Conservation (phyloP, 2,113 vertebrate genomes). For the Pangasianodon hypophthalmus region DNA sequence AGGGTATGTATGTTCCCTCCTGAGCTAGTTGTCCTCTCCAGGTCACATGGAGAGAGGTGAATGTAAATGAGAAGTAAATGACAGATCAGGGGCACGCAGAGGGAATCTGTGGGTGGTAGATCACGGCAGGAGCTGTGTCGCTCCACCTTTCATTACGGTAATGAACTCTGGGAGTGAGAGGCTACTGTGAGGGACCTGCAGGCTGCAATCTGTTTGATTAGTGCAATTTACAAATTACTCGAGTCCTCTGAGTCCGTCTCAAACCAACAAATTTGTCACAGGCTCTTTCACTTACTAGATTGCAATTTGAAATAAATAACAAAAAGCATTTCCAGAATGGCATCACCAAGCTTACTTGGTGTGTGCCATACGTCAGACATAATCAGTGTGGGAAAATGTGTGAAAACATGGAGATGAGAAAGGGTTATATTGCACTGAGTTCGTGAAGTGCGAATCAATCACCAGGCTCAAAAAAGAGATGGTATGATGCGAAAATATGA, state of each 20-base stretch:
- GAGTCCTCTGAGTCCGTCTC: constrained; percentile 18
- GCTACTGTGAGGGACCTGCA: constrained; percentile 40
- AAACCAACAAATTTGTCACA: constrained; percentile 55
- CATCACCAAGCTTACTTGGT: constrained; percentile 18
- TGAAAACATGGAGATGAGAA: neutral
- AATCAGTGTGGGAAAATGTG: constrained; percentile 15
- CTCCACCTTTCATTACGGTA: constrained; percentile 58
- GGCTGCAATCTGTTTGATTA: constrained; percentile 64
- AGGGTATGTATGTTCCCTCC: neutral
- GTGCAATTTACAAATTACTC: constrained; percentile 61
- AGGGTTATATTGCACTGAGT: neutral
- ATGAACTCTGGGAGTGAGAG: constrained; percentile 54
- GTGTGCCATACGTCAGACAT: neutral
- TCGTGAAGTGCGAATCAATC: constrained; percentile 23
- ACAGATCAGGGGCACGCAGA: constrained; percentile 33
- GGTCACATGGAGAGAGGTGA: constrained; percentile 24
- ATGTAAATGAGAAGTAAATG: constrained; percentile 50
- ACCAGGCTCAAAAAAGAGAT: constrained; percentile 26
- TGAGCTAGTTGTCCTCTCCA: constrained; percentile 6
- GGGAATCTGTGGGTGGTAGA: constrained; percentile 42
- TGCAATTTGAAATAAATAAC: constrained; percentile 54
- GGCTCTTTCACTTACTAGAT: constrained; percentile 57
- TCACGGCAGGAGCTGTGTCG: constrained; percentile 31
- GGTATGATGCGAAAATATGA: constrained; percentile 25
- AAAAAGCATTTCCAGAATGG: constrained; percentile 23